These are phyloP conservation scores for Ochropacha duplaris DNA, from an alignment of 2,888 invertebrate species.

Conservation along the genomic window DNA sequence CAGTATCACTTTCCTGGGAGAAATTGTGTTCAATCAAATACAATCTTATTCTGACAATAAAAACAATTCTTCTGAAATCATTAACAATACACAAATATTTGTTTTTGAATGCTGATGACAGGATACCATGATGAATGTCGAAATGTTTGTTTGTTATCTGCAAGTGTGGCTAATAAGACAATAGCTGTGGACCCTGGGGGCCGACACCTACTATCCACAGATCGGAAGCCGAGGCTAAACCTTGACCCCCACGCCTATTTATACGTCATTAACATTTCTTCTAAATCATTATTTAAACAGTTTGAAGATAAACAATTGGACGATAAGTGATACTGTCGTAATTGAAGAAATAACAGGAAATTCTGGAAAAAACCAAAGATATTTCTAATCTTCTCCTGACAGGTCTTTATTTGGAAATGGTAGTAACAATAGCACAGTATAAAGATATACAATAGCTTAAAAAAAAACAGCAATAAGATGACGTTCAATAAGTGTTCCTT, in stretches of 20 bases:
- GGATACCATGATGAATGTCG: constrained; percentile 20
- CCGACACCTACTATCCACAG: constrained; percentile 26
- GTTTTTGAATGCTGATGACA: background rate
- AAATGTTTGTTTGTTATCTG: constrained; percentile 12
- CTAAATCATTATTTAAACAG: background rate
- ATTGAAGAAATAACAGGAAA: background rate
- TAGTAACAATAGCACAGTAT: no score
- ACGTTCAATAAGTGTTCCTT: no score
- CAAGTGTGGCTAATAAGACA: constrained; percentile 41
- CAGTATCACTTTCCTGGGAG: no score
- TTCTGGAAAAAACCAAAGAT: background rate
- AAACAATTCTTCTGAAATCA: background rate
- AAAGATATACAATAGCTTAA: no score
- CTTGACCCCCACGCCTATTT: constrained; percentile 43
- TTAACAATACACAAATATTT: background rate
- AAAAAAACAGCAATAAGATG: no score
- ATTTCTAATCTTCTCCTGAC: no score
- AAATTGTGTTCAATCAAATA: no score
- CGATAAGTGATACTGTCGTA: no score
- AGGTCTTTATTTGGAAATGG: no score
- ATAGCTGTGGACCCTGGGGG: constrained; percentile 37
- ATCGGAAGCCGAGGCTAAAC: constrained; percentile 33
- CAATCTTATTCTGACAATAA: no score
- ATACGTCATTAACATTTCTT: constrained; percentile 9
- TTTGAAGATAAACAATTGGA: background rate